A percentile compares a stretch with the other conserved stretches of the same genome.
These are phyloP conservation scores for Diorhabda sublineata DNA, from an alignment of 1,140 invertebrate genomes.

Conservation along the genomic window DNA sequence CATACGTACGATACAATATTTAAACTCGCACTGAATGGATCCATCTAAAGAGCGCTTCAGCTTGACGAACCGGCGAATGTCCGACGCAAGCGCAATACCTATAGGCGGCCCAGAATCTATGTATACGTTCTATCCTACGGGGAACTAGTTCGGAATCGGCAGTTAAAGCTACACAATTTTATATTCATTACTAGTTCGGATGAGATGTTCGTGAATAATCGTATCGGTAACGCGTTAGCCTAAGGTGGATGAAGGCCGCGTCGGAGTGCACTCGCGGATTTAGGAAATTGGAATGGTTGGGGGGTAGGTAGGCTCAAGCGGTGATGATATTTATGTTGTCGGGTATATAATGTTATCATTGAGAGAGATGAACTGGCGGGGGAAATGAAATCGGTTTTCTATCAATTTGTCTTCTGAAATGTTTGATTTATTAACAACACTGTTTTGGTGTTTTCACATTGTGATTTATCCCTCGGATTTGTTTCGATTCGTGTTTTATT, in stretches of 20 bases:
- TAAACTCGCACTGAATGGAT: neutral
- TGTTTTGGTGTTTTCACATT: too few species aligned
- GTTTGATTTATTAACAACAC: too few species aligned
- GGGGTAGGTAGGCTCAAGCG: too few species aligned
- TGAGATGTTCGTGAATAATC: neutral
- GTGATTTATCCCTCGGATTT: too few species aligned
- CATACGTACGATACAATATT: neutral
- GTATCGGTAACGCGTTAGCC: neutral
- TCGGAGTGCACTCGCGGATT: too few species aligned
- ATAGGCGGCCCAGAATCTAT: neutral
- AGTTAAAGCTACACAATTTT: neutral
- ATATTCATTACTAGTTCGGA: neutral
- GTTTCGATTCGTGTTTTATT: too few species aligned
- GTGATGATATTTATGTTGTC: too few species aligned
- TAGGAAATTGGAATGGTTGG: too few species aligned
- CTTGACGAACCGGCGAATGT: neutral
- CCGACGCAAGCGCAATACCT: neutral
- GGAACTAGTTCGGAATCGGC: neutral
- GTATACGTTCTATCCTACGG: neutral
- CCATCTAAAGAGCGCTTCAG: neutral
- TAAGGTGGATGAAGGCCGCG: neutral
- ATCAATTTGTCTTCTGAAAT: too few species aligned
- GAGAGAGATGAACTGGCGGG: too few species aligned
- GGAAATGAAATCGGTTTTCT: too few species aligned
- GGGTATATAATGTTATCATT: too few species aligned